A percentile compares a stretch with the other conserved stretches of the same genome.
phyloP scores from a whole-genome alignment of 2,888 invertebrate species.

The Horisme vitalbata region DNA sequence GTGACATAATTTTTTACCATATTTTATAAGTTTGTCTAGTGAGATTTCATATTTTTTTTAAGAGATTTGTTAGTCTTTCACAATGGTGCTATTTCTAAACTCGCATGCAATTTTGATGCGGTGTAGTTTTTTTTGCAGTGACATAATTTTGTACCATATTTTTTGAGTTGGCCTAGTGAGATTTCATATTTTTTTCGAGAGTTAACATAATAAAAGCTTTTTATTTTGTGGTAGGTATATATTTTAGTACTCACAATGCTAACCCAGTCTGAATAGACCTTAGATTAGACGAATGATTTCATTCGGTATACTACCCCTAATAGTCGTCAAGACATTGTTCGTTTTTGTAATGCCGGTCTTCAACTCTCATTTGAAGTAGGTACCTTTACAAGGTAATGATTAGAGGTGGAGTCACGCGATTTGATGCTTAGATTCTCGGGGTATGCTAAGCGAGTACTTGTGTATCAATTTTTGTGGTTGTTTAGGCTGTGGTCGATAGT shows the following conservation, averaged over 20 bases:
- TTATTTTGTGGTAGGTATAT: no score
- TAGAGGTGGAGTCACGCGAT: conserved; percentile 47
- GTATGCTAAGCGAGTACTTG: conserved; percentile 28
- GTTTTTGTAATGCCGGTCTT: conserved; percentile 36
- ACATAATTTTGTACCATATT: conserved; percentile 11
- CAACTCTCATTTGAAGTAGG: conserved; percentile 39
- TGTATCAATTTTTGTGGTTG: conserved; percentile 23
- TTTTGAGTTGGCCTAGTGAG: no score
- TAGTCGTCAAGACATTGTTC: no score
- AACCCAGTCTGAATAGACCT: no score
- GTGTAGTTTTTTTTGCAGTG: conserved; percentile 34
- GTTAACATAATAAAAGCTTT: no score
- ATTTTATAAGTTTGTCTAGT: no score
- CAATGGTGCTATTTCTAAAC: conserved; percentile 49
- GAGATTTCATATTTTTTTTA: no score
- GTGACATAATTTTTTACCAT: conserved; percentile 13
- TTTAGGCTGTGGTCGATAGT: conserved; percentile 30
- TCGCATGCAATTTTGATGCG: conserved; percentile 39
- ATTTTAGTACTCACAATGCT: no score
- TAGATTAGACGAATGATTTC: no score
- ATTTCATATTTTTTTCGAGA: no score
- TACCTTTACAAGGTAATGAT: conserved; percentile 38
- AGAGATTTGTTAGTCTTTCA: conserved; percentile 40
- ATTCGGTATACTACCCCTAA: no score
- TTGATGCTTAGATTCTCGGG: conserved; percentile 40